phyloP scores from a whole-genome alignment of 2,888 invertebrate genomes.

The Lithophane ornitopus region DNA sequence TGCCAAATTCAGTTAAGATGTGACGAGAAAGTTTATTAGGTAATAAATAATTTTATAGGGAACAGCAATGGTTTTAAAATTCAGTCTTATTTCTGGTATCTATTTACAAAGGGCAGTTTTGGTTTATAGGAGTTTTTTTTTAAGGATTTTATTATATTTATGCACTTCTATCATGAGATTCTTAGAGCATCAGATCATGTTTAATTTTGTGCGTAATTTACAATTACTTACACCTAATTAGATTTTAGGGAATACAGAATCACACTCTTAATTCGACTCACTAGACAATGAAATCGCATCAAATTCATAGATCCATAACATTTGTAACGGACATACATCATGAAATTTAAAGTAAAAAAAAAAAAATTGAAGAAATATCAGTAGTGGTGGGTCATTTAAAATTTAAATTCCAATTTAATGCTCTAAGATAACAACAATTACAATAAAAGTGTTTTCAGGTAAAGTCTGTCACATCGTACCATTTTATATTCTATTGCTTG shows the following conservation, averaged over 20 bases:
- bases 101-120: conserved; percentile 58
- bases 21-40: conserved; percentile 53
- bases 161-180: conserved; percentile 31
- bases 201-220: conserved; percentile 51
- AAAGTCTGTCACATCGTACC: conserved; percentile 21
- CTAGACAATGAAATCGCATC: neutral
- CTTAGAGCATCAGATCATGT: conserved; percentile 45
- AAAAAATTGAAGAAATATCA: neutral
- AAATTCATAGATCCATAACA: conserved; percentile 7
- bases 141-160: conserved; percentile 5
- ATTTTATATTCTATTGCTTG: conserved; percentile 43
- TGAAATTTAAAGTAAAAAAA: conserved; percentile 1
- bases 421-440: conserved; percentile 40
- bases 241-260: conserved; percentile 5
- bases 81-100: conserved; percentile 54
- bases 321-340: neutral
- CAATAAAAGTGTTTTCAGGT: conserved; percentile 31
- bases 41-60: conserved; percentile 12
- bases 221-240: conserved; percentile 26
- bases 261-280: neutral
- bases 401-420: conserved; percentile 30
- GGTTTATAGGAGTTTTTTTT: conserved; percentile 8
- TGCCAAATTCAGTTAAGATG: conserved; percentile 52
- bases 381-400: neutral
- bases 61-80: conserved; percentile 40